These are phyloP conservation scores for Cichladusa arquata DNA, from an alignment of 2,113 vertebrate genomes.

Conservation along the genomic window DNA sequence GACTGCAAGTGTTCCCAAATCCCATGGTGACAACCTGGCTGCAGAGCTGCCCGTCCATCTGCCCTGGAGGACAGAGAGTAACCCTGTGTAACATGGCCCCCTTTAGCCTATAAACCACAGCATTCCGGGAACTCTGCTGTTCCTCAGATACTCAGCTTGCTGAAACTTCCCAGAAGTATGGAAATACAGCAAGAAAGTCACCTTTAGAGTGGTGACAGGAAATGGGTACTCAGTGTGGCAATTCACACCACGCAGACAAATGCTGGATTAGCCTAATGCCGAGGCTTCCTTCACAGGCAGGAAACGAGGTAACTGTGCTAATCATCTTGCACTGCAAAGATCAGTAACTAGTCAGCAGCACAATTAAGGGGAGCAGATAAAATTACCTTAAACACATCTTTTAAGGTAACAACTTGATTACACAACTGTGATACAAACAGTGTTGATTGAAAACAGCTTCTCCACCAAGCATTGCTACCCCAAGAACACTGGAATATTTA, in stretches of 20 bases:
- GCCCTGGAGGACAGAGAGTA: no score
- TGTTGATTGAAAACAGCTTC: background rate
- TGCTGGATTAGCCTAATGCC: background rate
- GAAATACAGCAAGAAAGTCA: background rate
- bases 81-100: rapidly evolving
- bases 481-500: background rate
- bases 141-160: background rate
- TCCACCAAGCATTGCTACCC: background rate
- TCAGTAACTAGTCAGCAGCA: background rate
- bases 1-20: background rate
- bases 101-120: background rate
- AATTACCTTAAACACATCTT: background rate
- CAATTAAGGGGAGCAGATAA: background rate
- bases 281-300: background rate
- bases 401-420: background rate
- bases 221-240: background rate
- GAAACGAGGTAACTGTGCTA: background rate
- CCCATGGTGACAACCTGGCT: rapidly evolving
- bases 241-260: background rate
- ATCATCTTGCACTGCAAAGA: background rate
- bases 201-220: background rate
- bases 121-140: background rate
- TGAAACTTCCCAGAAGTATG: background rate
- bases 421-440: background rate
- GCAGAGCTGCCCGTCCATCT: rapidly evolving